A percentile compares a stretch with the other conserved stretches of the same genome.
Evolutionary conservation across 2,113 vertebrate species (phyloP).

Genomic region (Eudyptes chrysolophus): DNA sequence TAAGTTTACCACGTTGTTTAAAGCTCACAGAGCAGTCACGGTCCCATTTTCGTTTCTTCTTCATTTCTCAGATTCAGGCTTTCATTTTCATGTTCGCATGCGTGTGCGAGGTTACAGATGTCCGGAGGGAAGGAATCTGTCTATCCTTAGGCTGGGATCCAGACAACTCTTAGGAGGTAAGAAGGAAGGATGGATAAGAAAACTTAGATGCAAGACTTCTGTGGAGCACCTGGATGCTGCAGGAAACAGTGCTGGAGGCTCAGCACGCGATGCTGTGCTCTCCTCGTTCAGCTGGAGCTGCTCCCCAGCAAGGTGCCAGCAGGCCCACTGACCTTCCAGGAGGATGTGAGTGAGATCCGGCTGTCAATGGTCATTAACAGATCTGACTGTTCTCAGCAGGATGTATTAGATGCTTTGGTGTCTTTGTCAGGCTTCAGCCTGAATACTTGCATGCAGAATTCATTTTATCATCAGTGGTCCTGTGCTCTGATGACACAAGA

Average conservation of each 20-base stretch:
- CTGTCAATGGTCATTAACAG: background rate
- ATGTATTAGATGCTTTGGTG: background rate
- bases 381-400: background rate
- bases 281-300: background rate
- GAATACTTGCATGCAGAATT: background rate
- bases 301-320: background rate
- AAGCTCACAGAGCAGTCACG: background rate
- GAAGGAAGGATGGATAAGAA: background rate
- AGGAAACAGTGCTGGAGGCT: background rate
- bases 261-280: background rate
- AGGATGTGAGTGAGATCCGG: background rate
- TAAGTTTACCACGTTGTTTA: accelerated
- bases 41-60: background rate
- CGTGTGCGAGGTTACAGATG: background rate
- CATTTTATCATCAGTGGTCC: background rate
- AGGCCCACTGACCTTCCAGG: background rate
- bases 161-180: background rate
- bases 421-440: background rate
- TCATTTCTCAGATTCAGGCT: background rate
- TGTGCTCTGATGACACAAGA: background rate
- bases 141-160: background rate
- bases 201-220: background rate
- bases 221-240: background rate
- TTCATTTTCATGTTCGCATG: background rate
- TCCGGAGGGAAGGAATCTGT: background rate